Base-by-base conservation (phyloP, 1,140 invertebrate species). In the Paraescarpia echinospica region DNA sequence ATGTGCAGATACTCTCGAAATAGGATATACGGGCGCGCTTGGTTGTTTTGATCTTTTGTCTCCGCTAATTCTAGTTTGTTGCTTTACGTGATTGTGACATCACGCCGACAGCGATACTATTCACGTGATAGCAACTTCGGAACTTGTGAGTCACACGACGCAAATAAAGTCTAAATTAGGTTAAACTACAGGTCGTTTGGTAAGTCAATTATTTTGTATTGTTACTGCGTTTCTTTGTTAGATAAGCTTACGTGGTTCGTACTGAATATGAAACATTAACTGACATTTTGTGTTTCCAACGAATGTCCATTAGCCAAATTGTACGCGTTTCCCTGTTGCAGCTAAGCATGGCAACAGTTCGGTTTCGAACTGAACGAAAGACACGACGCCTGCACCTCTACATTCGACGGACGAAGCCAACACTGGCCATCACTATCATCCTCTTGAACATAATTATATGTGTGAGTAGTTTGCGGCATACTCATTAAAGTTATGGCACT, bases 361-460 rank as follows among this genome's bases (percentile, higher is more conserved):
- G 4, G 18, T 27, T 14, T 27, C 59, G 22, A 12, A 77, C 59
- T 18, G 59, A 77, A 0, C 59, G 59, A 77, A 31, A 77, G 8
- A 31, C 8, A 18, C 59, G 9, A 4, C 8, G 22, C 59, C 12
- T 77, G 22, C 27, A 31, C 9, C 4, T 22, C 59, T 91, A 34
- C 48, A 34, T 48, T 92, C 41, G 88, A 48, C 34, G 41, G 35
- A 33, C 33, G 33, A 34, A 34, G 18, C 91, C 92, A 89, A 92
- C 94, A 94, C 95, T 94, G 94, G 51, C 89, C 14, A 2, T 35
- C 18, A 92, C 27, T 92, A 34, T 92, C 35, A 92, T 89, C 92
- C 92, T 33, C 34, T 88, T 92, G 34, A 33, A 34, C 77, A 22
- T 92, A 89, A 92, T 90, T 33, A 22, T 89, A 41, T 92, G 92